These are phyloP conservation scores for Chymomyza costata DNA, from an alignment of 1,140 invertebrate genomes.

Conservation along the genomic window DNA sequence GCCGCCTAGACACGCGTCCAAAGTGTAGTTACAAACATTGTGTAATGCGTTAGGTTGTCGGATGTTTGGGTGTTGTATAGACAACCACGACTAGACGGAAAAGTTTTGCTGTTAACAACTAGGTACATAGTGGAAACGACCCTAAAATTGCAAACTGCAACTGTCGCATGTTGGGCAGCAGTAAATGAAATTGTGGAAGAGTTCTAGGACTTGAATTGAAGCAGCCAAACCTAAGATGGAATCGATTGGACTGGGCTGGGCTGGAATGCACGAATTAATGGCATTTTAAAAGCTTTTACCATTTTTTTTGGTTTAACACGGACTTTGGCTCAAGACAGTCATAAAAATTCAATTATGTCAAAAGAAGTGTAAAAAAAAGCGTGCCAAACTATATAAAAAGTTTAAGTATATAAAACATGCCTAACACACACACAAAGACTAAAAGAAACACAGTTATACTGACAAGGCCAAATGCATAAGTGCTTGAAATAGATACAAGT, in stretches of 20 bases:
- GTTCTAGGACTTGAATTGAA: slow-evolving; percentile 51
- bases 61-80: no score
- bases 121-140: no score
- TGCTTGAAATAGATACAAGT: slow-evolving; percentile 19
- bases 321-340: slow-evolving; percentile 30
- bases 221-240: slow-evolving; percentile 53
- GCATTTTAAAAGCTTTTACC: slow-evolving; percentile 47
- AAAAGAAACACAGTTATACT: no score
- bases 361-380: slow-evolving; percentile 29
- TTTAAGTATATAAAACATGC: no score
- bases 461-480: no score
- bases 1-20: no score
- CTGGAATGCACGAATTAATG: slow-evolving; percentile 33
- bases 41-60: no score
- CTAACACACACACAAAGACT: no score
- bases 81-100: no score
- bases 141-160: slow-evolving; percentile 20
- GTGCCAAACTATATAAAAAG: slow-evolving; percentile 24
- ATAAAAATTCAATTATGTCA: slow-evolving; percentile 64
- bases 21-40: no score
- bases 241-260: slow-evolving; percentile 38
- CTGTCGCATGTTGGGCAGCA: slow-evolving; percentile 58
- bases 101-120: no score
- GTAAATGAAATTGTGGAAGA: slow-evolving; percentile 29
- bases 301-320: slow-evolving; percentile 18